Evolutionary conservation across 2,888 invertebrate genomes (phyloP).

Genomic region (Rapana venosa): DNA sequence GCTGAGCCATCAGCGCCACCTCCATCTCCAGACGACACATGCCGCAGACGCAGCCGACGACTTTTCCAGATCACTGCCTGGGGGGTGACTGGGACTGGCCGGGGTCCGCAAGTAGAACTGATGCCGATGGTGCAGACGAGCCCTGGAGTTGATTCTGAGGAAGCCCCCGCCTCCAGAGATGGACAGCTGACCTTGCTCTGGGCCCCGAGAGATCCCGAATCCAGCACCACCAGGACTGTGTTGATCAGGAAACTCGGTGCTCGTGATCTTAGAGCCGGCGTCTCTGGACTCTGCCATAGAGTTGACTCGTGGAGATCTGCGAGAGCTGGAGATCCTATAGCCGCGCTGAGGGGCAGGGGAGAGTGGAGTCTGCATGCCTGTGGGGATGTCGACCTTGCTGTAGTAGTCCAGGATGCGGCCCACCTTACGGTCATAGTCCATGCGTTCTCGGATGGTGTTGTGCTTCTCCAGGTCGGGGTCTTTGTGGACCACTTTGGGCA

Average conservation of each 20-base stretch:
- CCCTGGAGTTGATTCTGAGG: constrained; percentile 58
- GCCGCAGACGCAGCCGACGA: constrained; percentile 62
- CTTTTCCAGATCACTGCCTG: background rate
- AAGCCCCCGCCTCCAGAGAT: constrained; percentile 30
- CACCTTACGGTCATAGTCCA: constrained; percentile 62
- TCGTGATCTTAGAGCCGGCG: background rate
- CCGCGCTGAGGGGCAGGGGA: background rate
- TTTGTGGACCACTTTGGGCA: constrained; percentile 40
- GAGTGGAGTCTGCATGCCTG: background rate
- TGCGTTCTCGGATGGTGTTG: constrained; percentile 57
- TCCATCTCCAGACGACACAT: constrained; percentile 66
- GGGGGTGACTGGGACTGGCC: background rate
- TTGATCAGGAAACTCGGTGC: background rate
- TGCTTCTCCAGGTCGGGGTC: constrained; percentile 39
- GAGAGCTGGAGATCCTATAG: background rate
- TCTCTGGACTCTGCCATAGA: background rate
- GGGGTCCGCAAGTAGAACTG: constrained; percentile 62
- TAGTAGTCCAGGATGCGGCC: constrained; percentile 66
- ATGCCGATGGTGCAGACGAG: constrained; percentile 60
- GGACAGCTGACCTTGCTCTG: background rate
- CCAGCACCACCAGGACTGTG: background rate
- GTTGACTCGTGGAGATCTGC: background rate
- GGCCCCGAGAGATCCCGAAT: background rate
- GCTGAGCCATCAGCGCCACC: constrained; percentile 56
- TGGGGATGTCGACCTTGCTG: constrained; percentile 41